Conservation (phyloP, 2,797 vertebrate species). For the Alcedo atthis region DNA sequence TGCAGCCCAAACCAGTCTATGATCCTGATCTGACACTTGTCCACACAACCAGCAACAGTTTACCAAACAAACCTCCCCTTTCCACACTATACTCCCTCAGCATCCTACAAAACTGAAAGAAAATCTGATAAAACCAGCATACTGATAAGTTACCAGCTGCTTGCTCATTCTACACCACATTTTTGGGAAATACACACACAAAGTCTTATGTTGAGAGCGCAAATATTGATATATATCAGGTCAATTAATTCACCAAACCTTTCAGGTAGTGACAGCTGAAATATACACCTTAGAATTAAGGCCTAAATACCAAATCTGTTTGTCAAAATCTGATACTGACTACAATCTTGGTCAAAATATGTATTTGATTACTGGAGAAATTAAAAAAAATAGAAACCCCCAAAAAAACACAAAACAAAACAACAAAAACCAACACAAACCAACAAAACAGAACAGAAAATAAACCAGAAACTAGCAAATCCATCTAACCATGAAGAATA, state of each 20-base stretch:
- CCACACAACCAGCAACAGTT: background rate
- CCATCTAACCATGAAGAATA: background rate
- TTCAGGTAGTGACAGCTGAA: background rate
- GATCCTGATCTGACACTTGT: too few relatives aligned
- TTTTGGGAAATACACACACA: background rate
- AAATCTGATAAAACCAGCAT: background rate
- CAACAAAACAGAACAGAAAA: background rate
- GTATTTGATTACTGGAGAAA: background rate
- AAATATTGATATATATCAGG: background rate
- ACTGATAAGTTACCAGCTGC: background rate
- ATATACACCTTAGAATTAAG: background rate
- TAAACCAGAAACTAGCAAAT: background rate
- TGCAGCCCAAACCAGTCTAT: too few relatives aligned
- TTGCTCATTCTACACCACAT: background rate
- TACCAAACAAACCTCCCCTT: background rate
- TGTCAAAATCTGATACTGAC: background rate
- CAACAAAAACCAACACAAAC: too few relatives aligned
- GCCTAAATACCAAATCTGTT: background rate
- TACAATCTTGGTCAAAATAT: background rate
- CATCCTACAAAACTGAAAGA: background rate
- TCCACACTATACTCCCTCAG: background rate
- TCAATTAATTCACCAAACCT: background rate
- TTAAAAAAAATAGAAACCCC: too few relatives aligned
- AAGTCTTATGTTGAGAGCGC: background rate
- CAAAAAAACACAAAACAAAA: too few relatives aligned